Evolutionary conservation across 2,797 vertebrate species (phyloP).

Genomic region (Rhinatrema bivittatum): DNA sequence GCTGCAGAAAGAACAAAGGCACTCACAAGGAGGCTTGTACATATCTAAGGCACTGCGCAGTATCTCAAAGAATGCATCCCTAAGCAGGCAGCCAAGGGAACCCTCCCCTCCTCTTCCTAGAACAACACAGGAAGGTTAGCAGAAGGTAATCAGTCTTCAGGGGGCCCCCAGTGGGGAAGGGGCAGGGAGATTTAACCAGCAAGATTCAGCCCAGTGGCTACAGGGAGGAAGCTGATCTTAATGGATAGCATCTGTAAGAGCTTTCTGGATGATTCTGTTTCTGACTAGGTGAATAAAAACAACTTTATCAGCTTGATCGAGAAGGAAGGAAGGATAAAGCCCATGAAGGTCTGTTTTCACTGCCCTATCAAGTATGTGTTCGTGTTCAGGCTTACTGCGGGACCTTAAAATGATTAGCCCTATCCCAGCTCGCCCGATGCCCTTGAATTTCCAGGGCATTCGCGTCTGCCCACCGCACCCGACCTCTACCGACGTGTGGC

Average conservation of each 20-base stretch:
- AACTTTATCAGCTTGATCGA: constrained; percentile 6
- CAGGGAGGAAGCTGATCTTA: constrained; percentile 49
- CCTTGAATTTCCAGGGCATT: too few species aligned
- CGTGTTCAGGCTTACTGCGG: too few species aligned
- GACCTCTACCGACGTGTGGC: too few species aligned
- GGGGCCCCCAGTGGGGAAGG: too few species aligned
- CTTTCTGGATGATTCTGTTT: constrained; percentile 31
- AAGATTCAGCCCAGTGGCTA: constrained; percentile 46
- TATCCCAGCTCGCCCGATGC: too few species aligned
- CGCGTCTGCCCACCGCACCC: too few species aligned
- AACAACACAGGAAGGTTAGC: constrained; percentile 45
- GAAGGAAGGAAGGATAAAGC: constrained; percentile 43
- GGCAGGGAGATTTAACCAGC: too few species aligned
- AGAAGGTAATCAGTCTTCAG: constrained; percentile 42
- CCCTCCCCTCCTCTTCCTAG: constrained; percentile 9
- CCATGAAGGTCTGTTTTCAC: too few species aligned
- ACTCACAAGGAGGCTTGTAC: constrained; percentile 26
- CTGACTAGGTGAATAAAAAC: constrained; percentile 1
- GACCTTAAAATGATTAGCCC: too few species aligned
- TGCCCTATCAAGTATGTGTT: too few species aligned
- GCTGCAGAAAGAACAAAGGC: constrained; percentile 24
- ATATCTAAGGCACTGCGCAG: constrained; percentile 35
- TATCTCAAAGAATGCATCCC: constrained; percentile 35
- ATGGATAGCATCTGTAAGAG: constrained; percentile 56
- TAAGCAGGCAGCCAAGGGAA: constrained; percentile 34